Percentiles rank a stretch among this genome's conserved stretches.
These are phyloP conservation scores for Bicyclus anynana DNA, from an alignment of 1,140 invertebrate species.

Conservation along the genomic window DNA sequence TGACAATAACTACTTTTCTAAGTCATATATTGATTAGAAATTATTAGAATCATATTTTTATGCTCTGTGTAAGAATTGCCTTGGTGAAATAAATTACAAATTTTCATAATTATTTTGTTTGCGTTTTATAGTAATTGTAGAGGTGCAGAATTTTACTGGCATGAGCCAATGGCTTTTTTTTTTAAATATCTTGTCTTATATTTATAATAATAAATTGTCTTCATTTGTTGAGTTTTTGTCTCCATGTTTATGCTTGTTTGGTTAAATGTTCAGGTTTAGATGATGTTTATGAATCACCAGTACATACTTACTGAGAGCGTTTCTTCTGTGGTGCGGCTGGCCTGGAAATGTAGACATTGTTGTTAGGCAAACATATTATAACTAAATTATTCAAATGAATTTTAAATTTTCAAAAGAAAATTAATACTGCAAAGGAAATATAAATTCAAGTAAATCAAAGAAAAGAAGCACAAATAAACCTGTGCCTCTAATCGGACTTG, in stretches of 20 bases:
- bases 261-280: conserved; percentile 2
- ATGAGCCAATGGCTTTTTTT: background rate
- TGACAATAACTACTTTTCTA: background rate
- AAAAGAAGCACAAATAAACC: background rate
- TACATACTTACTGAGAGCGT: conserved; percentile 24
- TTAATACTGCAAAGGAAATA: background rate
- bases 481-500: background rate
- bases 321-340: conserved; percentile 25
- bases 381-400: background rate
- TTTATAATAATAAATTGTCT: background rate
- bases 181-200: background rate
- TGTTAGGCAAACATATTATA: background rate
- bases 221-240: conserved; percentile 4
- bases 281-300: conserved; percentile 26
- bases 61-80: background rate
- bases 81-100: background rate
- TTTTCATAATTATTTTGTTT: background rate
- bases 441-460: background rate
- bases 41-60: background rate
- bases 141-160: background rate
- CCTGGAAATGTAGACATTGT: conserved; percentile 28
- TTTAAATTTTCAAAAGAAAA: no score
- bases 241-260: conserved; percentile 14
- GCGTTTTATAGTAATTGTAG: background rate
- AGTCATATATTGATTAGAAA: background rate